Conservation (phyloP, 2,888 invertebrate genomes). For the Chaitophorus viminalis region DNA sequence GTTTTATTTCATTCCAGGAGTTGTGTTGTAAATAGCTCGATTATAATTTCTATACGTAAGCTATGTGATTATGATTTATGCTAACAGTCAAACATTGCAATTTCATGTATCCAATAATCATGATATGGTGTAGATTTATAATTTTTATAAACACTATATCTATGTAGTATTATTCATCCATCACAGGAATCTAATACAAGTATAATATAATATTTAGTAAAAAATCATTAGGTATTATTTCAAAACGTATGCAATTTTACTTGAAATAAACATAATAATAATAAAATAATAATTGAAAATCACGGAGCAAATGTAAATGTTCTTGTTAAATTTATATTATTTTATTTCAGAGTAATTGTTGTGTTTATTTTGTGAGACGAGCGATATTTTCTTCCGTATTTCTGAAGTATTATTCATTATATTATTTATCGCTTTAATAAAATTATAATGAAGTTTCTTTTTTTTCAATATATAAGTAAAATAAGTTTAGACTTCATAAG, state of each 20-base stretch:
- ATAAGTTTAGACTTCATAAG: neutral
- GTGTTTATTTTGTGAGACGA: neutral
- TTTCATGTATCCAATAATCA: neutral
- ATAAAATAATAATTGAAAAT: neutral
- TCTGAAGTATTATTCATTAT: conserved; percentile 2
- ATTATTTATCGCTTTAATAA: conserved; percentile 11
- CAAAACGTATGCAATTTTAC: neutral
- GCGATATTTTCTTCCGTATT: neutral
- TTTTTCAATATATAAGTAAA: neutral
- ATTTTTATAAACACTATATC: neutral
- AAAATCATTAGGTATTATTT: neutral
- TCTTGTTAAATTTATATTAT: neutral
- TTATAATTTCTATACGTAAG: neutral
- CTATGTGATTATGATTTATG: neutral
- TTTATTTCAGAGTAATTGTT: neutral
- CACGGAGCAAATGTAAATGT: neutral
- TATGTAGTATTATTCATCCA: neutral
- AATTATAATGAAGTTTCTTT: neutral
- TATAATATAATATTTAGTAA: neutral
- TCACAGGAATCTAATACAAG: neutral
- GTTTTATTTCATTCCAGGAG: neutral
- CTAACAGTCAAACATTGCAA: neutral
- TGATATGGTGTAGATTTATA: neutral
- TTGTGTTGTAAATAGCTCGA: neutral
- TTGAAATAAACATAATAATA: neutral